Conservation (phyloP, 2,797 vertebrate genomes). For the Bryconaethiops microstoma region DNA sequence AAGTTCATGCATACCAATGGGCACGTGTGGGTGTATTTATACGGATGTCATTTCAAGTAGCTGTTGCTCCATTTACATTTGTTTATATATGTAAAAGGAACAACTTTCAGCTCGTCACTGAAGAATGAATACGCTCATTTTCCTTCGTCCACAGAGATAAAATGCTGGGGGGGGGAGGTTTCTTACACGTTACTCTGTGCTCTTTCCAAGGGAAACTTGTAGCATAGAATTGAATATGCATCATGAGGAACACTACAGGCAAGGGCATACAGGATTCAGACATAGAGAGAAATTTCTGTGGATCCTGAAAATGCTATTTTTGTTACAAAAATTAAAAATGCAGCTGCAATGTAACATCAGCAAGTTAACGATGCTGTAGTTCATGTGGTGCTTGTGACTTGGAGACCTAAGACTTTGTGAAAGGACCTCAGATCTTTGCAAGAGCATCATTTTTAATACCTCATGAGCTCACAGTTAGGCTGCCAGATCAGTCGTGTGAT, state of each 20-base stretch:
- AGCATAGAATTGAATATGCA: constrained; percentile 54
- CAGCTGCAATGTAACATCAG: constrained; percentile 20
- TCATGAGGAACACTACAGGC: constrained; percentile 22
- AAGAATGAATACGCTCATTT: constrained; percentile 7
- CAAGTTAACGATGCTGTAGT: constrained; percentile 33
- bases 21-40: constrained; percentile 30
- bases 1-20: not conserved
- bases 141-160: constrained; percentile 1
- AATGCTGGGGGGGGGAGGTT: not conserved
- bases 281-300: constrained; percentile 10
- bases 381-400: constrained; percentile 11
- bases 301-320: constrained; percentile 43
- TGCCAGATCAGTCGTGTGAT: not conserved
- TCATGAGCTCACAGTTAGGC: constrained; percentile 16
- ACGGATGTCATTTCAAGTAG: constrained; percentile 6
- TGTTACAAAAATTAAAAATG: constrained; percentile 22
- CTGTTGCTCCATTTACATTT: constrained; percentile 14
- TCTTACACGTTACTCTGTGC: not conserved
- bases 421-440: not conserved
- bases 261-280: not conserved
- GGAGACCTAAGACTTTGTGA: not conserved
- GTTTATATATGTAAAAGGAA: constrained; percentile 10
- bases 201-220: constrained; percentile 26
- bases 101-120: not conserved
- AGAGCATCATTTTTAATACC: constrained; percentile 31